Evolutionary conservation across 2,888 invertebrate species (phyloP), one percentile per base, ranked within the genome.

Genomic region (Diachrysia chrysitis): DNA sequence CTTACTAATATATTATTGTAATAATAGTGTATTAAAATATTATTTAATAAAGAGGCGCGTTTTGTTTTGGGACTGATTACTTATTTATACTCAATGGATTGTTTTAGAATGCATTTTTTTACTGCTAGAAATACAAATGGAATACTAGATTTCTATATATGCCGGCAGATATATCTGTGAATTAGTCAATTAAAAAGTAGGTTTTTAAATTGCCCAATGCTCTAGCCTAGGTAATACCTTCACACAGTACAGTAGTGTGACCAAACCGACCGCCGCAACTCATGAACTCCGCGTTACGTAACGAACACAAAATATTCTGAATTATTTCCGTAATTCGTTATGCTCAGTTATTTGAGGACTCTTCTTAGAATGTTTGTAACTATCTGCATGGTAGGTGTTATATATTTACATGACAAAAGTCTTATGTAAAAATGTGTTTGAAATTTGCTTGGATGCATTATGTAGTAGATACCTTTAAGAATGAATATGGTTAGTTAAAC

Each of bases 151-250:
- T 32, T 32, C 37, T 37, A 2, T 14, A 14, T 37, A 37, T 14
- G n/a, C n/a, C n/a, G n/a, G n/a, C n/a, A n/a, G n/a, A 16, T 16
- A 42, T 42, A 42, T 42, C 42, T n/a, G 6, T n/a, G 42, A n/a
- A 16, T n/a, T 42, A 42, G n/a, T 42, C 42, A 42, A 42, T 42
- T n/a, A 42, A n/a, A 42, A 42, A 42, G n/a, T 42, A 42, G 42
- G 42, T 42, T n/a, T 4, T 42, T 42, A 42, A 6, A 42, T 42
- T 42, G 42, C 42, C n/a, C n/a, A 42, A 5, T 42, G n/a, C n/a
- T n/a, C n/a, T 14, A 37, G 1, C 42, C n/a, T 42, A n/a, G 14
- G n/a, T 42, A 42, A 42, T 6, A n/a, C 42, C 42, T n/a, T n/a
- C n/a, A 7, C 37, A 14, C 12, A 9, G 48, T 51, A 19, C 48